These are phyloP conservation scores for Ophraella communa DNA, from an alignment of 2,888 invertebrate species.

Conservation along the genomic window DNA sequence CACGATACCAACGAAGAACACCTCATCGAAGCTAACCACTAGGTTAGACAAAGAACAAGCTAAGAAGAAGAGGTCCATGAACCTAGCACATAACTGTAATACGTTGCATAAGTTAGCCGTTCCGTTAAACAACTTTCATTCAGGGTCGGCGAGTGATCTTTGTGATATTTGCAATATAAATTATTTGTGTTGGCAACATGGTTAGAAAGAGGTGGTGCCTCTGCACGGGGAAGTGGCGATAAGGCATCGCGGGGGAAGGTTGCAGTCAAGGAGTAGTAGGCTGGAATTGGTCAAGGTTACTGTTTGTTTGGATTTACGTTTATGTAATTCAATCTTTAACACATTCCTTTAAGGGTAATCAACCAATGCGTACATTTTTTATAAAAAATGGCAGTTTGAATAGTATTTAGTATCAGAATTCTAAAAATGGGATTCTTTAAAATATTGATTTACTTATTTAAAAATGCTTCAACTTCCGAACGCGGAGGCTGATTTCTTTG, in stretches of 20 bases:
- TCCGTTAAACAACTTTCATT: constrained; percentile 52
- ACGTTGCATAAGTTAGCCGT: constrained; percentile 52
- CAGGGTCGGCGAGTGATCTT: constrained; percentile 45
- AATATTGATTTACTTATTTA: too few relatives aligned
- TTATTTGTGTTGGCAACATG: neutral
- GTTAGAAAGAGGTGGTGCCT: constrained; percentile 27
- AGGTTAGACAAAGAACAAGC: constrained; percentile 13
- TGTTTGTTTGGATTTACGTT: constrained; percentile 3
- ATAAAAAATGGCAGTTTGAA: too few relatives aligned
- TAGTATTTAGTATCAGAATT: too few relatives aligned
- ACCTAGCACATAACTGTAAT: constrained; percentile 51
- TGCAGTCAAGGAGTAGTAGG: neutral
- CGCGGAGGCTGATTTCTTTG: too few relatives aligned
- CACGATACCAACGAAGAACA: constrained; percentile 38
- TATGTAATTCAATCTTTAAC: constrained; percentile 1
- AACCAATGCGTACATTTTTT: neutral
- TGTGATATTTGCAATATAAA: constrained; percentile 12
- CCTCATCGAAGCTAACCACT: constrained; percentile 8
- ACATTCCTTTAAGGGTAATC: neutral
- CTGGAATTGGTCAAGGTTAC: constrained; percentile 26
- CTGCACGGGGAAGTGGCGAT: constrained; percentile 14
- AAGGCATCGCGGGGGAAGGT: constrained; percentile 18
- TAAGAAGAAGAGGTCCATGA: constrained; percentile 46
- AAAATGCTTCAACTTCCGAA: too few relatives aligned
- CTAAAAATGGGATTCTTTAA: too few relatives aligned